Conservation (phyloP, 2,797 vertebrate genomes). For the Onychomys arenicola region DNA sequence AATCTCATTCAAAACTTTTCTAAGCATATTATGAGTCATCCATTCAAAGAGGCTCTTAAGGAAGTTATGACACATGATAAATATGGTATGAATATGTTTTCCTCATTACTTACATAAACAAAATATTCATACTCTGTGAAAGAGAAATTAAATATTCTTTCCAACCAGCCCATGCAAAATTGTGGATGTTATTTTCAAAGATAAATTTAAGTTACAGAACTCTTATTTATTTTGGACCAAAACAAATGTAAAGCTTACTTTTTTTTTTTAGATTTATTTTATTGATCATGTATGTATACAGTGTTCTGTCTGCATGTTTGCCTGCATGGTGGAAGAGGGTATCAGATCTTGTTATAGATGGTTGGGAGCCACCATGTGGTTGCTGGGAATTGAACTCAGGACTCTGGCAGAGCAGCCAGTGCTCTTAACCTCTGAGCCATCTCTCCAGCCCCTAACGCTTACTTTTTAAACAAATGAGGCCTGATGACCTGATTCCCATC, state of each 20-base stretch:
- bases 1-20: slow-evolving; percentile 23
- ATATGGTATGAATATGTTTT: slow-evolving; percentile 8
- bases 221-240: slow-evolving; percentile 47
- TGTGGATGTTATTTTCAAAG: slow-evolving; percentile 62
- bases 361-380: too few relatives aligned
- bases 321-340: too few relatives aligned
- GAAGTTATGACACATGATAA: slow-evolving; percentile 51
- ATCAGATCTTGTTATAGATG: too few relatives aligned
- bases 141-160: slow-evolving; percentile 42
- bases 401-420: too few relatives aligned
- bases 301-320: too few relatives aligned
- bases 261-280: background rate
- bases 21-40: slow-evolving; percentile 26
- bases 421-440: too few relatives aligned
- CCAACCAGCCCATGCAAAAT: slow-evolving; percentile 49
- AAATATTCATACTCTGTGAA: slow-evolving; percentile 63
- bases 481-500: background rate
- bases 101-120: slow-evolving; percentile 60
- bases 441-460: slow-evolving; percentile 29
- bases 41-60: background rate
- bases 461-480: slow-evolving; percentile 50
- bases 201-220: slow-evolving; percentile 43
- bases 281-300: too few relatives aligned
- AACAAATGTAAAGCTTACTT: slow-evolving; percentile 66
- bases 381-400: too few relatives aligned